Conservation (phyloP, 2,797 vertebrate species). For the Australoheros facetus region DNA sequence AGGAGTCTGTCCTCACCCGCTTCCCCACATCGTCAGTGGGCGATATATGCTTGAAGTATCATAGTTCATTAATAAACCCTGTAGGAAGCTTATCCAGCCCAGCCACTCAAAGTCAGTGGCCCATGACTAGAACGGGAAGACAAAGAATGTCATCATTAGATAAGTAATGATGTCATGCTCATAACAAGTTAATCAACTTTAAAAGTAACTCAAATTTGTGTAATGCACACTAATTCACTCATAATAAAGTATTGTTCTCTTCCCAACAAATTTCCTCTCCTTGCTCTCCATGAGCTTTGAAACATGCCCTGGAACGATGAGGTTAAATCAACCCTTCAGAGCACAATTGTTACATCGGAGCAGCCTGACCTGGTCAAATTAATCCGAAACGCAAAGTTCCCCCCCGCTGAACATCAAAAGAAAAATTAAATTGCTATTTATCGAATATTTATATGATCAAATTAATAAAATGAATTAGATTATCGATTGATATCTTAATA, state of each 20-base stretch:
- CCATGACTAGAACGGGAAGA: conserved; percentile 64
- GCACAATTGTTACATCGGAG: not conserved
- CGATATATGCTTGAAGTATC: conserved; percentile 5
- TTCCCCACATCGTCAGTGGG: conserved; percentile 42
- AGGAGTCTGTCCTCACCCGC: conserved; percentile 36
- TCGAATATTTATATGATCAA: not conserved
- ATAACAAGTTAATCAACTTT: not conserved
- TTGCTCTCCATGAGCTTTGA: not conserved
- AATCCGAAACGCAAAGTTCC: not conserved
- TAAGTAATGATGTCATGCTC: not conserved
- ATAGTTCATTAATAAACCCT: conserved; percentile 26
- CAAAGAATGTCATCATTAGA: conserved; percentile 20
- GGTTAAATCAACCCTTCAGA: not conserved
- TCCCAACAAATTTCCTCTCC: conserved; percentile 51
- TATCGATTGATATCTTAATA: not conserved
- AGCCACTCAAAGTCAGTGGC: conserved; percentile 40
- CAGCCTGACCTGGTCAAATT: not conserved
- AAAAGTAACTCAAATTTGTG: not conserved
- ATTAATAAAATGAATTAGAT: not conserved
- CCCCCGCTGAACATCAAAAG: not conserved
- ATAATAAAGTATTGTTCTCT: not conserved
- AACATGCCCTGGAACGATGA: not conserved
- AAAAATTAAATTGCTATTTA: not conserved
- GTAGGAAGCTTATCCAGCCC: conserved; percentile 21
- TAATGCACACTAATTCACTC: not conserved